Evolutionary conservation across 2,113 vertebrate genomes (phyloP), one percentile per base, ranked within the genome.

Genomic region (Gadus chalcogrammus): DNA sequence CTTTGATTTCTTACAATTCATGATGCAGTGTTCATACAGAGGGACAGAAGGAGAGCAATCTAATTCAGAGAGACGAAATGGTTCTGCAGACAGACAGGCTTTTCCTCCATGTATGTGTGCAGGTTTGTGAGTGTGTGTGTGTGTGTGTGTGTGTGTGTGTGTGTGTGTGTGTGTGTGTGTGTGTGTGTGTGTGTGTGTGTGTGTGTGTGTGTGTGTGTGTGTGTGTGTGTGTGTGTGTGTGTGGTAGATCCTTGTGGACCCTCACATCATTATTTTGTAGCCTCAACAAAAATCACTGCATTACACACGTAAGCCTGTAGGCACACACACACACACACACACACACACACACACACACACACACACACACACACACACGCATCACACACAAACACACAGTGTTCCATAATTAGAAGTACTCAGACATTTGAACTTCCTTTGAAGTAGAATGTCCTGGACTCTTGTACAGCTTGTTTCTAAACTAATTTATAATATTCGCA

Each of bases 261-360:
- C 9, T 87, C 87, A 84, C 81, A 87, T 87, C 76, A 85, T 76
- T 86, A 86, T 85, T 92, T 92, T 80, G 81, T 91, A 90, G 74
- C 69, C 79, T 75, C 78, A 56, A 69, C 85, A 64, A 85, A 78
- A 83, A 89, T 82, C 80, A 85, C 76, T 92, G 42, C 42, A 48
- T 91, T 92, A 88, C 89, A 85, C 77, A 72, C 88, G 88, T 92
- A 92, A 92, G 85, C 80, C 87, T 69, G 84, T 77, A 71, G 65
- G 35, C 69, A 20, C 65, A 61, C 17, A 58, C 67, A 64, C 85
- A 89, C 88, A 90, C 87, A 88, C 82, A 88, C 84, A 81, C 82
- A 87, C 88, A 91, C 87, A 89, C 83, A 88, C 84, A 81, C 82
- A 88, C 71, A 77, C 79, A 70, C 68, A 77, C 75, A 67, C 64